phyloP scores from a whole-genome alignment of 1,140 invertebrate species.

The Bombus impatiens region DNA sequence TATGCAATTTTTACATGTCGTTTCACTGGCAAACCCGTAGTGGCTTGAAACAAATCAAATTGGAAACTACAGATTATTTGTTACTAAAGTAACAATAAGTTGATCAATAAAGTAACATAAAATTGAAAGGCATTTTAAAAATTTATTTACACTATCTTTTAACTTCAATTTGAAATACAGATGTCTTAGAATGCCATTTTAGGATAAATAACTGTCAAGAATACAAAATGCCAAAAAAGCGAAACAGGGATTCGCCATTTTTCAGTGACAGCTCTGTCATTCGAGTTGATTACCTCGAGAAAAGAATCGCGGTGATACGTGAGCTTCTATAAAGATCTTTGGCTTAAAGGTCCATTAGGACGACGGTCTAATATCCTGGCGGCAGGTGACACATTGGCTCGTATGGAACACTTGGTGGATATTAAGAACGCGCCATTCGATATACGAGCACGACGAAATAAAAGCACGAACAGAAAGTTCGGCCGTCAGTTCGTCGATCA shows the following conservation, averaged over 20 bases:
- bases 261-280: not conserved
- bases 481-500: slow-evolving; percentile 47
- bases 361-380: slow-evolving; percentile 70
- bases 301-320: slow-evolving; percentile 31
- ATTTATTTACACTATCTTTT: not conserved
- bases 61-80: not conserved
- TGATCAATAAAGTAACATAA: not conserved
- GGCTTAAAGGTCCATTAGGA: slow-evolving; percentile 75
- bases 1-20: too few relatives aligned
- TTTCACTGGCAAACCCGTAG: too few relatives aligned
- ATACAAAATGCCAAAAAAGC: not conserved
- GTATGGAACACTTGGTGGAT: slow-evolving; percentile 74
- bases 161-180: not conserved
- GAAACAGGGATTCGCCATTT: not conserved
- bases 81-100: not conserved
- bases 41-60: not conserved
- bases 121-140: too few relatives aligned
- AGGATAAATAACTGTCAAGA: not conserved
- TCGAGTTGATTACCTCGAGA: not conserved
- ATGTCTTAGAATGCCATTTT: not conserved
- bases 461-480: slow-evolving; percentile 55
- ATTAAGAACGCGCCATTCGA: slow-evolving; percentile 73
- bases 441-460: slow-evolving; percentile 58
- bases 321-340: slow-evolving; percentile 64
- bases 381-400: slow-evolving; percentile 72